These are phyloP conservation scores for Drosophila kuntzei DNA, from an alignment of 2,888 invertebrate genomes.

Conservation along the genomic window DNA sequence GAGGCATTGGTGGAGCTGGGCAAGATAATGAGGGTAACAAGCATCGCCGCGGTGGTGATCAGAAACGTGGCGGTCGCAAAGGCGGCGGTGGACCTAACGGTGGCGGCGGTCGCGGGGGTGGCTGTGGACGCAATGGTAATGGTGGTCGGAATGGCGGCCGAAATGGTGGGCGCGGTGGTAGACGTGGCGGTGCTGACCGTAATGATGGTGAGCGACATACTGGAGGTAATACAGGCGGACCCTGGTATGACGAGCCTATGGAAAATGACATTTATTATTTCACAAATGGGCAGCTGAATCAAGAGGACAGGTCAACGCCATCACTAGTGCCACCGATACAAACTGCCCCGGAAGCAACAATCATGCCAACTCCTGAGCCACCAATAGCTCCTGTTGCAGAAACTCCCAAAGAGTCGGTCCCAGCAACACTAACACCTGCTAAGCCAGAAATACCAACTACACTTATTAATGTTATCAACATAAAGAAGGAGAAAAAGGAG, in stretches of 20 bases:
- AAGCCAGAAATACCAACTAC: background rate
- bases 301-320: background rate
- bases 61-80: conserved; percentile 7
- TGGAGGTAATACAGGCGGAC: background rate
- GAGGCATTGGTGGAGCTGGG: background rate
- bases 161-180: background rate
- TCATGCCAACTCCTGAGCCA: background rate
- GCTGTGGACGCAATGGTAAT: conserved; percentile 3
- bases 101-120: conserved; percentile 1
- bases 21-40: background rate
- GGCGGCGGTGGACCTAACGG: conserved; percentile 9
- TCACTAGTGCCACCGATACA: background rate
- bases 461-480: conserved; percentile 38
- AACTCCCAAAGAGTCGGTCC: background rate
- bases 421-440: background rate
- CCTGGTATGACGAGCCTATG: conserved; percentile 29
- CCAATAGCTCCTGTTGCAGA: background rate
- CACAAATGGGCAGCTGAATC: conserved; percentile 30
- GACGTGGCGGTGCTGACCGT: conserved; percentile 15
- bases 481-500: conserved; percentile 65
- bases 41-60: background rate
- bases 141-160: conserved; percentile 16
- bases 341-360: background rate
- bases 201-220: conserved; percentile 2
- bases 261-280: conserved; percentile 22